Evolutionary conservation across 53 echinoderm and acorn worm genomes (phyloP).

Genomic region (Stichopus horrens): DNA sequence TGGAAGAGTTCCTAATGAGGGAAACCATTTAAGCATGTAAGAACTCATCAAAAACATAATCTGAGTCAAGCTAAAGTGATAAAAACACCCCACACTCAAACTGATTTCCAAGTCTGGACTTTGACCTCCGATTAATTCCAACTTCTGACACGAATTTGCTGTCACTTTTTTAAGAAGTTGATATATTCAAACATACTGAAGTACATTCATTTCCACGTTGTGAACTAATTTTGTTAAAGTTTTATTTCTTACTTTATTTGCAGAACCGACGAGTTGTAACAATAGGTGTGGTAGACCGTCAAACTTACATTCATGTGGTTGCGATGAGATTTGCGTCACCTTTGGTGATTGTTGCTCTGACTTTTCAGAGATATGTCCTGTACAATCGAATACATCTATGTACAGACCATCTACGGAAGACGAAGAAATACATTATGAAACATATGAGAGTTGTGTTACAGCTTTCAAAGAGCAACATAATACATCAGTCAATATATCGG

Average conservation of each 20-base stretch:
- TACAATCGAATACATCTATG: background rate
- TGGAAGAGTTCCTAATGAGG: too few relatives aligned
- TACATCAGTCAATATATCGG: background rate
- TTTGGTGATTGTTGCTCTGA: constrained; percentile 33
- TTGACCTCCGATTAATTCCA: too few relatives aligned
- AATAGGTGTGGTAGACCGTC: constrained; percentile 25
- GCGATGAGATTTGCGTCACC: constrained; percentile 1
- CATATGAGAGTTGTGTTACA: background rate
- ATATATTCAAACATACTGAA: too few relatives aligned
- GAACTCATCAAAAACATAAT: too few relatives aligned
- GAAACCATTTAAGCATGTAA: too few relatives aligned
- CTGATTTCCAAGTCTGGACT: too few relatives aligned
- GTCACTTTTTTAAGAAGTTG: too few relatives aligned
- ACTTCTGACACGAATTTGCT: too few relatives aligned
- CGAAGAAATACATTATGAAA: background rate
- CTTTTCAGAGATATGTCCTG: background rate
- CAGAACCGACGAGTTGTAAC: constrained; percentile 6
- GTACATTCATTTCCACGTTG: too few relatives aligned
- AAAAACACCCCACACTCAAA: too few relatives aligned
- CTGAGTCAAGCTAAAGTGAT: too few relatives aligned
- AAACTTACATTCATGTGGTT: constrained; percentile 23
- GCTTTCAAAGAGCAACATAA: background rate
- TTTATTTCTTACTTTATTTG: background rate
- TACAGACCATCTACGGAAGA: background rate
- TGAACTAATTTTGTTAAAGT: background rate